Evolutionary conservation across 2,888 invertebrate genomes (phyloP).

Genomic region (Eulithis prunata): DNA sequence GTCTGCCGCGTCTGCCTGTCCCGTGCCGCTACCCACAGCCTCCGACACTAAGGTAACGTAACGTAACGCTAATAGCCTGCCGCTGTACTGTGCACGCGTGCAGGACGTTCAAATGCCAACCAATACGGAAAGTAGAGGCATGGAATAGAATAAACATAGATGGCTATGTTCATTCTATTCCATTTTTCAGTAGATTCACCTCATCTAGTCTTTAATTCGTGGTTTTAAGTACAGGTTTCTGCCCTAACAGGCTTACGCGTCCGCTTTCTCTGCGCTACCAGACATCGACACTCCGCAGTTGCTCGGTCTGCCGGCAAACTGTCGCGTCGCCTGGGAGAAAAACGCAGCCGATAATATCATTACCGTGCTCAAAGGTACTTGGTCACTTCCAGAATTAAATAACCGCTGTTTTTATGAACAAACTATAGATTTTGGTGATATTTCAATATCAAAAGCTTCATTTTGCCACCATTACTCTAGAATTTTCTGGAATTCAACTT

Average conservation of each 20-base stretch:
- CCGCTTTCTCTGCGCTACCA: conserved; percentile 87
- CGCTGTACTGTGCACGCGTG: no score
- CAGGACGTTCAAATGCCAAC: no score
- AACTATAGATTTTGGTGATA: no score
- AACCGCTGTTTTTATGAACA: neutral
- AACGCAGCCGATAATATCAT: conserved; percentile 86
- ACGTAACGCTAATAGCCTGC: no score
- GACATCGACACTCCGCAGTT: conserved; percentile 89
- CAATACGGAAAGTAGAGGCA: no score
- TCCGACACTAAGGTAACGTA: conserved; percentile 9
- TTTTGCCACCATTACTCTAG: no score
- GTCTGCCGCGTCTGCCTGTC: conserved; percentile 57
- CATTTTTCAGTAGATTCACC: no score
- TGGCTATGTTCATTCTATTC: no score
- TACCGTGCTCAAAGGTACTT: conserved; percentile 53
- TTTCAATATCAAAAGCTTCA: no score
- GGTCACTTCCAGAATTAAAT: neutral
- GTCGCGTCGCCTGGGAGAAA: conserved; percentile 92
- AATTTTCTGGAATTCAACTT: no score
- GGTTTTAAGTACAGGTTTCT: neutral
- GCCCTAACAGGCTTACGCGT: conserved; percentile 86
- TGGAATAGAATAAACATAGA: no score
- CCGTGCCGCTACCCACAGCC: conserved; percentile 49
- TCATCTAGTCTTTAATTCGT: neutral
- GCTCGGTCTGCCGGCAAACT: conserved; percentile 94